Conservation (phyloP, 2,888 invertebrate genomes). For the Acanthosepion lycidas region DNA sequence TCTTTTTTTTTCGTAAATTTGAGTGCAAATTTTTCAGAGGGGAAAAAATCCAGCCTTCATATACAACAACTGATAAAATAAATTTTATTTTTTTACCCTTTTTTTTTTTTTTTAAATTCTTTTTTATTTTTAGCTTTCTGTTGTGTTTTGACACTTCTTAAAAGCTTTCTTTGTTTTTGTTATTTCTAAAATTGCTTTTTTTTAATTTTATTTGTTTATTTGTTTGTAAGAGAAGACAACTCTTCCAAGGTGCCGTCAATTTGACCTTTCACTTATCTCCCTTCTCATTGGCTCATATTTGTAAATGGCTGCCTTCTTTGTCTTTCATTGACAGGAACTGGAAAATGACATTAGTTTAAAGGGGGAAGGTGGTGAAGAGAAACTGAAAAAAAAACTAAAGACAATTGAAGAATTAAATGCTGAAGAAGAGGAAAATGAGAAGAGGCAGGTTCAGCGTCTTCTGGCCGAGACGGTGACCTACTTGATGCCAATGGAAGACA, state of each 20-base stretch:
- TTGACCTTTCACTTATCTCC: not conserved
- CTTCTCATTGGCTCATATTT: not conserved
- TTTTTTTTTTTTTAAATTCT: not conserved
- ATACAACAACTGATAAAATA: not conserved
- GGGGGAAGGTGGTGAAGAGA: not conserved
- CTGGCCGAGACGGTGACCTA: conserved; percentile 92
- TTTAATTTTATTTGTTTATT: not conserved
- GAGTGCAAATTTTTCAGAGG: not conserved
- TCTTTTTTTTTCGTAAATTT: too few relatives aligned
- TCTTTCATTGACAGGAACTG: not conserved
- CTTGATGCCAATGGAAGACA: conserved; percentile 89
- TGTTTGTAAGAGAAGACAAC: not conserved
- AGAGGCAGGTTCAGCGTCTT: conserved; percentile 82
- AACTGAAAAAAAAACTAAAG: not conserved
- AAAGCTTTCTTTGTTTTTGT: not conserved
- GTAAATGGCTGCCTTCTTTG: conserved; percentile 4
- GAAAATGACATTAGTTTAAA: not conserved
- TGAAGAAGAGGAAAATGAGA: conserved; percentile 36
- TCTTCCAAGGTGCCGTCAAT: not conserved
- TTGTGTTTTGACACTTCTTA: too few relatives aligned
- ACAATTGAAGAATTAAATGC: not conserved
- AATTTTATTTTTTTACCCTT: not conserved
- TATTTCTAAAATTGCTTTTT: not conserved
- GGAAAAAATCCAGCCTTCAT: not conserved
- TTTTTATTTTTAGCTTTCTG: not conserved